Evolutionary conservation across 2,797 vertebrate species (phyloP).

Genomic region (Hirundo rustica): DNA sequence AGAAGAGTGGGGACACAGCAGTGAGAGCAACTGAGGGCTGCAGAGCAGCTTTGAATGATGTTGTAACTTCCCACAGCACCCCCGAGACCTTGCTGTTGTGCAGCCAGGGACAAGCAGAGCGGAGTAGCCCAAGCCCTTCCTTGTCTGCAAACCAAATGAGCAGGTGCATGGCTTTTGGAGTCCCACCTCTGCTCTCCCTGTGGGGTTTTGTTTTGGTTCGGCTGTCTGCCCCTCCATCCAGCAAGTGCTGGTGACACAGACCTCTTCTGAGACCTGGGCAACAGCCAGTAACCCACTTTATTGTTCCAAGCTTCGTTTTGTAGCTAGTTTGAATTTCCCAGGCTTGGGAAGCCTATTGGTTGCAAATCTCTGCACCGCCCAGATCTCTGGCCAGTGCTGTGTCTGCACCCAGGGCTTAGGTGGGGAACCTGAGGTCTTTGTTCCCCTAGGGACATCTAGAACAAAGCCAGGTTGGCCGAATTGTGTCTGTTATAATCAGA

Average conservation of each 20-base stretch:
- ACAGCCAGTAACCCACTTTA: neutral
- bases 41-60: neutral
- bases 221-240: neutral
- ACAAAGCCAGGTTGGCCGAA: neutral
- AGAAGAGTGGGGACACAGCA: neutral
- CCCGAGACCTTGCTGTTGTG: neutral
- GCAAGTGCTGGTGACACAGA: neutral
- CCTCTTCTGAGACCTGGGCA: neutral
- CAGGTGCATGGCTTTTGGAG: neutral
- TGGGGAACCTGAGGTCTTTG: neutral
- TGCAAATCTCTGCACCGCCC: neutral
- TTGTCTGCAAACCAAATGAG: neutral
- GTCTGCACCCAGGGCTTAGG: neutral
- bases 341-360: neutral
- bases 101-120: neutral
- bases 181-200: neutral
- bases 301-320: neutral
- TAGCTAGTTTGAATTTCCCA: neutral
- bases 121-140: neutral
- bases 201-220: neutral
- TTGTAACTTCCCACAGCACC: fast-evolving
- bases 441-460: neutral
- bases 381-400: neutral
- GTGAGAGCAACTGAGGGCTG: neutral
- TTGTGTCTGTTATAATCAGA: neutral